Conservation (phyloP, 1,140 invertebrate genomes). For the Formica exsecta region DNA sequence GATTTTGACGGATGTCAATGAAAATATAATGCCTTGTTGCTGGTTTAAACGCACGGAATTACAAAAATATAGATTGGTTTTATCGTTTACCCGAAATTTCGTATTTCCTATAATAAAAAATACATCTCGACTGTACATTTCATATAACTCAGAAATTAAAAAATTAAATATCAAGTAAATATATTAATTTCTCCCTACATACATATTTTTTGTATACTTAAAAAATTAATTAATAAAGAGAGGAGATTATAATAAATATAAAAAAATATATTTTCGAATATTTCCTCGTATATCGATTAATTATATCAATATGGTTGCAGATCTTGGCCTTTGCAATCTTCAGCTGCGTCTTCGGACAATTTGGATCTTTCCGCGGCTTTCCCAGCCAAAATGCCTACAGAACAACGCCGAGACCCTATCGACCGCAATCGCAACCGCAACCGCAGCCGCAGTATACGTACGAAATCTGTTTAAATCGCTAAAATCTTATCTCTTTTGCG, state of each 20-base stretch:
- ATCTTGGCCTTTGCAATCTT: conserved; percentile 79
- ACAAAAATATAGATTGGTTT: not conserved
- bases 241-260: not conserved
- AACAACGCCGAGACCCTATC: conserved; percentile 74
- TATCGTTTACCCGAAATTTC: not conserved
- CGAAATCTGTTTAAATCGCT: conserved; percentile 17
- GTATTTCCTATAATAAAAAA: not conserved
- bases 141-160: not conserved
- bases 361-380: conserved; percentile 75
- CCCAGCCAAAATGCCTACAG: conserved; percentile 74
- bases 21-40: not conserved
- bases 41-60: not conserved
- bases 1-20: not conserved
- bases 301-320: conserved; percentile 73
- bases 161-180: not conserved
- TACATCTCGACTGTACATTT: not conserved
- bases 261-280: not conserved
- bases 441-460: conserved; percentile 78
- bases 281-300: not conserved
- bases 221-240: not conserved
- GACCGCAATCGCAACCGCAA: conserved; percentile 66
- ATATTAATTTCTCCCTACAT: not conserved
- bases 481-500: not conserved
- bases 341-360: conserved; percentile 80
- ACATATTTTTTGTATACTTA: conserved; percentile 4